Conservation (phyloP, 2,797 vertebrate species). For the Peromyscus eremicus region DNA sequence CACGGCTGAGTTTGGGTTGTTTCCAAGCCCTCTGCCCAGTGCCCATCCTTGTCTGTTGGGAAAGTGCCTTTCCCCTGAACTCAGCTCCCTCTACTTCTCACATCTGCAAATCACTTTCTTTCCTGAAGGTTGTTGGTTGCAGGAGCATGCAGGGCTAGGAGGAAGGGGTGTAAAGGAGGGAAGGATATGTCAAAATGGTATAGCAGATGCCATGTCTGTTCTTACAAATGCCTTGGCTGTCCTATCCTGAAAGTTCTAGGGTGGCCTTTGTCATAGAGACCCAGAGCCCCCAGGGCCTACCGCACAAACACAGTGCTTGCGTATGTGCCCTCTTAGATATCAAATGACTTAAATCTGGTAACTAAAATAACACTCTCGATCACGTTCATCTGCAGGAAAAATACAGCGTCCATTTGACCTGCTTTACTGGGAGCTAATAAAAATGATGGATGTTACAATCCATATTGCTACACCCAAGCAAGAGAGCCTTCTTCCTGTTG, state of each 20-base stretch:
- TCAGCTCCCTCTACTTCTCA: background rate
- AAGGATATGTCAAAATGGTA: background rate
- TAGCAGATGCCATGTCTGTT: background rate
- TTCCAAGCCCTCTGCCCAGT: background rate
- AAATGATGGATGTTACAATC: slow-evolving; percentile 12
- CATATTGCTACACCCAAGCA: background rate
- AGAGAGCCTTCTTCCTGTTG: background rate
- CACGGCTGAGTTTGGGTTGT: background rate
- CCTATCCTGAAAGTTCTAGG: background rate
- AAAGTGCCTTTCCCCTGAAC: background rate
- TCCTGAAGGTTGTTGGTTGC: background rate
- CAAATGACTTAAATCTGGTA: background rate
- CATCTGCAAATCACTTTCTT: background rate
- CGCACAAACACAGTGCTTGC: background rate
- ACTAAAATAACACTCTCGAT: background rate
- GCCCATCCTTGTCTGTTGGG: background rate
- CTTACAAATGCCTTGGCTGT: background rate
- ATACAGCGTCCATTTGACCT: background rate
- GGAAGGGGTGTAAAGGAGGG: too few species aligned
- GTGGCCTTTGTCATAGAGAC: background rate
- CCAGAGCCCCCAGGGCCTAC: too few species aligned
- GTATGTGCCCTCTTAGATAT: background rate
- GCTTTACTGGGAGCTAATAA: background rate
- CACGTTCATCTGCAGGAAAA: background rate
- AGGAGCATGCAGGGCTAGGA: background rate